Evolutionary conservation across 2,888 invertebrate species (phyloP), one percentile per base, ranked within the genome.

Genomic region (Arrhopalites spinosus): DNA sequence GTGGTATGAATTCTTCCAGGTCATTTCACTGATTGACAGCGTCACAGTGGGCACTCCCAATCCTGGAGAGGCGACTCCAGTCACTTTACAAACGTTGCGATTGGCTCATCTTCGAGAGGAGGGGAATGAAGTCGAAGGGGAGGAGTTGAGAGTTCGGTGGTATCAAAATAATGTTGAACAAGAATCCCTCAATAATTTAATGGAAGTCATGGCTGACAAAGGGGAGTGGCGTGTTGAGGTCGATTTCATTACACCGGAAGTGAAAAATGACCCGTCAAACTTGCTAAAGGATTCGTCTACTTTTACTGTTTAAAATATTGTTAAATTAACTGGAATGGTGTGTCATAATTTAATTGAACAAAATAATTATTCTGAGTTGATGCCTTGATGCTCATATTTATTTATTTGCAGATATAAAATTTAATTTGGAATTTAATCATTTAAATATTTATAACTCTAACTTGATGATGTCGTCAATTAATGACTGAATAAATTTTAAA

Each of bases 11-110:
- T 50, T 50, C 3, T 50, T 20, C 15, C 15, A n/a, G 15, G 13
- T 23, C 2, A 23, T 82, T 69, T 79, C 79, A 13, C 73, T 82
- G n/a, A 82, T 82, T 56, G 82, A 82, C 56, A 56, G 70, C 13
- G 76, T 82, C 2, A 71, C 74, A 8, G 68, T 75, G 11, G 17
- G 66, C n/a, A 13, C 59, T 1, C 36, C n/a, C n/a, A 72, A 76
- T 15, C 72, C 76, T 0, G 73, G 73, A 63, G 78, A 70, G 43
- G 68, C 69, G 2, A 20, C 63, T 1, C 17, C 56, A 1, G 80
- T 81, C 20, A 76, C 74, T 2, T 25, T 82, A 0, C 53, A 77
- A 11, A 82, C 82, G 2, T 47, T 82, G 11, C 71, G 76, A 63
- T 66, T 82, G 0, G 82, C 80, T 11, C 79, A 81, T 47, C 61